Base-by-base conservation (phyloP, 2,113 vertebrate species). In the Chaetodon trifascialis region DNA sequence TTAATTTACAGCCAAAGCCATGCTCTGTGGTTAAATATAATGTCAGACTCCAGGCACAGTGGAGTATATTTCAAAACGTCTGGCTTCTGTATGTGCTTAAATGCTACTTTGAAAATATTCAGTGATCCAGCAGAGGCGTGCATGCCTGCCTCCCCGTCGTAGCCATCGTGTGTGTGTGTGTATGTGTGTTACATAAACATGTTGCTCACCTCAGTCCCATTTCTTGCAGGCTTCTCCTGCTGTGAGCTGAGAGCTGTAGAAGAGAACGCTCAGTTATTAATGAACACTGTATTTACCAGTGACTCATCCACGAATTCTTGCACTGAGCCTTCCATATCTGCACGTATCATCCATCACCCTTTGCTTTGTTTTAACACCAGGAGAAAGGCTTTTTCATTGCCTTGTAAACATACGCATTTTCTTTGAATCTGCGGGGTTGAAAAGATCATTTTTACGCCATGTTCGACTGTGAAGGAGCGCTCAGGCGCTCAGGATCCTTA, bases 21-120 rank as follows among this genome's bases (percentile, higher is more conserved):
- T 88, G 82, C 86, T 84, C 86, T 89, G 91, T 40, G 86, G 92
- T 87, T 75, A 62, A 77, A 87, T 85, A 77, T 89, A 89, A 93
- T 91, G 91, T 87, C 88, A 90, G 91, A 76, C 85, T 92, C 64
- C 79, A 72, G 87, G 73, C 87, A 67, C 34, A 15, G 58, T 51
- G 79, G 84, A 86, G 88, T 56, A 34, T 93, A 87, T 94, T 89
- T 92, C 87, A 87, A 90, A 90, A 87, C 60, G 86, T 76, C 88
- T 92, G 75, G 77, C 88, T 92, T 87, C 86, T 88, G 88, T 90
- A 64, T 80, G 66, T 75, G 77, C 84, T 84, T 85, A 85, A 90
- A 76, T 85, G 79, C 73, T 84, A 73, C 82, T 85, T 84, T 81
- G 76, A 87, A 90, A 92, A 79, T 79, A 89, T 81, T 83, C 62